A percentile compares a stretch with the other conserved stretches of the same genome.
Evolutionary conservation across 1,140 invertebrate species (phyloP).

Genomic region (Tachypleus tridentatus): DNA sequence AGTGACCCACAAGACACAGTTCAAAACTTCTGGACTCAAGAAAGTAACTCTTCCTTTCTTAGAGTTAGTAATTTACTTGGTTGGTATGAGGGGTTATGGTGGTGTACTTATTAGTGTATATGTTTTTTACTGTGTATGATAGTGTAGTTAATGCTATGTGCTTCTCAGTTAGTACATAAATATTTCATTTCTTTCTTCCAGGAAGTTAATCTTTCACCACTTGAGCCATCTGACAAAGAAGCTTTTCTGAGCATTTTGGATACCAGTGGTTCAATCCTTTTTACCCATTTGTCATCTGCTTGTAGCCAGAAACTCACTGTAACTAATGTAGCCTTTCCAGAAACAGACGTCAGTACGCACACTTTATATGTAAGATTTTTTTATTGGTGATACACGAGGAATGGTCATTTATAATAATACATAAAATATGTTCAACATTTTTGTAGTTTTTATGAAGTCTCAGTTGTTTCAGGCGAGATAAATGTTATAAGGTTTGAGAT

Average conservation of each 20-base stretch:
- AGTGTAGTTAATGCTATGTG: too few species aligned
- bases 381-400: not conserved
- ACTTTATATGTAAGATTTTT: slow-evolving; percentile 15
- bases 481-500: not conserved
- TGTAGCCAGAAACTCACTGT: slow-evolving; percentile 12
- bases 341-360: slow-evolving; percentile 17
- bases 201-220: slow-evolving; percentile 17
- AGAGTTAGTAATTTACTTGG: too few species aligned
- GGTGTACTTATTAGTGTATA: too few species aligned
- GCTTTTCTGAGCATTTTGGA: slow-evolving; percentile 10
- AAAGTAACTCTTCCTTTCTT: too few species aligned
- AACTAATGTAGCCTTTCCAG: slow-evolving; percentile 16
- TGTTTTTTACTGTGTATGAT: too few species aligned
- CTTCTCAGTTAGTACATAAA: too few species aligned
- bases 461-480: not conserved
- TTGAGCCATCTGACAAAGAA: slow-evolving; percentile 8
- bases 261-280: slow-evolving; percentile 12
- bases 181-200: slow-evolving; percentile 7
- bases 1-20: too few species aligned
- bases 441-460: not conserved
- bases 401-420: too few species aligned
- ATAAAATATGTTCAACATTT: not conserved
- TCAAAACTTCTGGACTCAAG: too few species aligned
- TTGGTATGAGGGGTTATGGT: too few species aligned
- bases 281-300: slow-evolving; percentile 11